These are phyloP conservation scores for Belgica antarctica DNA, from an alignment of 2,888 invertebrate species.

Conservation along the genomic window DNA sequence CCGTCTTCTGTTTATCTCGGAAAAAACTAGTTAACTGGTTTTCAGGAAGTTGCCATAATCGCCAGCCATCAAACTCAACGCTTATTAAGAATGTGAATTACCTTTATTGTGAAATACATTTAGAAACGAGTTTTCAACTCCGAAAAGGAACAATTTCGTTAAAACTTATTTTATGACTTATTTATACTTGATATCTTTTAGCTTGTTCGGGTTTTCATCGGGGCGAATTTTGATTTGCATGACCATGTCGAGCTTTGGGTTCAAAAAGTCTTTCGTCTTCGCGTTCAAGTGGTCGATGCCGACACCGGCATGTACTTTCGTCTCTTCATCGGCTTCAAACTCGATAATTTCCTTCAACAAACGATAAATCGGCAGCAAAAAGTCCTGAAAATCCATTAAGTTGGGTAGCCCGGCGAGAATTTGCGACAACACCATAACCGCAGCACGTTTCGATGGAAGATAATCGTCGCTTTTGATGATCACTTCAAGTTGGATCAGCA, in stretches of 20 bases:
- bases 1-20: slow-evolving; percentile 15
- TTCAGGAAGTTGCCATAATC: too few species aligned
- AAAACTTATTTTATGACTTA: too few species aligned
- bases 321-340: slow-evolving; percentile 50
- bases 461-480: slow-evolving; percentile 51
- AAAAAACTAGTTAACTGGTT: too few species aligned
- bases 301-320: slow-evolving; percentile 52
- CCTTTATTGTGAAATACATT: not conserved
- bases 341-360: slow-evolving; percentile 49
- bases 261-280: slow-evolving; percentile 51
- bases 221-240: slow-evolving; percentile 51
- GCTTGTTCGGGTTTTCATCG: slow-evolving; percentile 29
- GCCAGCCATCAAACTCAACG: not conserved
- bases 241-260: slow-evolving; percentile 47
- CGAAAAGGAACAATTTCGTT: not conserved
- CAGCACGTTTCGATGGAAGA: slow-evolving; percentile 53
- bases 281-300: slow-evolving; percentile 50
- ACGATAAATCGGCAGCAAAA: slow-evolving; percentile 53
- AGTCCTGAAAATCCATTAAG: slow-evolving; percentile 52
- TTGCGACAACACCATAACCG: slow-evolving; percentile 52
- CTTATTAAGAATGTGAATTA: slow-evolving; percentile 10
- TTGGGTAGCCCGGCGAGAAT: slow-evolving; percentile 52
- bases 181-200: slow-evolving; percentile 31
- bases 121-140: not conserved
- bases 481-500: slow-evolving; percentile 47